A percentile compares a stretch with the other conserved stretches of the same genome.
phyloP scores from a whole-genome alignment of 92 coral and sea anemone genomes.

The Palythoa grandiflora region DNA sequence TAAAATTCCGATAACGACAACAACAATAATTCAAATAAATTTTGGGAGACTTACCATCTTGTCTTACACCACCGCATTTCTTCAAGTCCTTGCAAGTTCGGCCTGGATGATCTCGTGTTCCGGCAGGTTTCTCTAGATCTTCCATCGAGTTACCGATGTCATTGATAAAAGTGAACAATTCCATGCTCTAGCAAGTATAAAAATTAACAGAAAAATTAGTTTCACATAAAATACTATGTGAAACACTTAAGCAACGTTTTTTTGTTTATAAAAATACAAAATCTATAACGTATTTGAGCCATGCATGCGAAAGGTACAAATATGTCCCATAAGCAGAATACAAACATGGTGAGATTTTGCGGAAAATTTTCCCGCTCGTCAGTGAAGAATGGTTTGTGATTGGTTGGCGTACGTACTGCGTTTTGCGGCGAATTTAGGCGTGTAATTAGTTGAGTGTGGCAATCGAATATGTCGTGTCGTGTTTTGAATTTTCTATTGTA shows the following conservation, averaged over 20 bases:
- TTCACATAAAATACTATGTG: background rate
- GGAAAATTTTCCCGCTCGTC: too few relatives aligned
- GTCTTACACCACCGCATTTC: background rate
- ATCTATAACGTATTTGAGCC: too few relatives aligned
- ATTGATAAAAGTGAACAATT: background rate
- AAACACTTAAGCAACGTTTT: background rate
- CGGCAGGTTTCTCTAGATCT: constrained; percentile 3
- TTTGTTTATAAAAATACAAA: background rate
- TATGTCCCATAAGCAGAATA: too few relatives aligned
- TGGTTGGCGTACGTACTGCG: too few relatives aligned
- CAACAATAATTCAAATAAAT: background rate
- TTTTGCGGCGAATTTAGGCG: too few relatives aligned
- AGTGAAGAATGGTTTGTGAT: too few relatives aligned
- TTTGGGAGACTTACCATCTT: constrained; percentile 10
- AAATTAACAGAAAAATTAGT: background rate
- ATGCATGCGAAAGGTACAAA: too few relatives aligned
- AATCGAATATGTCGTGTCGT: too few relatives aligned
- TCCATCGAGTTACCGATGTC: background rate
- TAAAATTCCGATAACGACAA: background rate
- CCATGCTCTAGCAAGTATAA: background rate
- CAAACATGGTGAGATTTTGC: too few relatives aligned
- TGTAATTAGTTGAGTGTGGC: too few relatives aligned
- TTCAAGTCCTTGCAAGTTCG: constrained; percentile 33
- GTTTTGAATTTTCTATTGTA: too few relatives aligned
- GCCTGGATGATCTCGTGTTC: constrained; percentile 32